A percentile compares a stretch with the other conserved stretches of the same genome.
phyloP scores from a whole-genome alignment of 2,113 vertebrate genomes.

The Neofelis nebulosa region DNA sequence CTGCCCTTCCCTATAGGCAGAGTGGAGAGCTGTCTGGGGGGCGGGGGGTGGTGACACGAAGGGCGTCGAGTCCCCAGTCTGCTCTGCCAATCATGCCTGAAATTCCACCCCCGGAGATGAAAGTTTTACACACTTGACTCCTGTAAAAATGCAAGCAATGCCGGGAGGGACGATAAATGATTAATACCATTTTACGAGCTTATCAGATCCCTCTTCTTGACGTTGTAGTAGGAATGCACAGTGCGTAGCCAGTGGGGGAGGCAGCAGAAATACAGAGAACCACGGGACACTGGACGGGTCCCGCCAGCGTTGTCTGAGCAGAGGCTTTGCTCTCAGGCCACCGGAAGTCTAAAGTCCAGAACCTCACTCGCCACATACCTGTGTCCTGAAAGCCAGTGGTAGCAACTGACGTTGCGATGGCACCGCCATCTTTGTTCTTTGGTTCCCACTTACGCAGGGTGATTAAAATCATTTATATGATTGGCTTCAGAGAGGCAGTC shows the following conservation, averaged over 20 bases:
- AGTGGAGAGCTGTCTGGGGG: not conserved
- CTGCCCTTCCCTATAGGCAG: not conserved
- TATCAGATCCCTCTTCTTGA: not conserved
- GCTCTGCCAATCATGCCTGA: conserved; percentile 45
- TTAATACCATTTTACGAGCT: conserved; percentile 8
- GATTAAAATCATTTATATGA: conserved; percentile 56
- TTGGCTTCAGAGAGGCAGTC: conserved; percentile 27
- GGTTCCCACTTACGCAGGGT: conserved; percentile 4
- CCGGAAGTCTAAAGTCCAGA: not conserved
- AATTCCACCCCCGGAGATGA: conserved; percentile 46
- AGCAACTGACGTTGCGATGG: not conserved
- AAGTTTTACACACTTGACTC: conserved; percentile 54
- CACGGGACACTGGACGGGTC: accelerated
- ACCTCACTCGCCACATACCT: not conserved
- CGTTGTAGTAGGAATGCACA: not conserved
- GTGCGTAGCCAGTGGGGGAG: not conserved
- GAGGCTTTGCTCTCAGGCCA: not conserved
- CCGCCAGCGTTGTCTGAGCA: not conserved
- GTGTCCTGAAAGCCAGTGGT: not conserved
- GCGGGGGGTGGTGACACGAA: not conserved
- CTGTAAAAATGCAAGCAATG: conserved; percentile 38
- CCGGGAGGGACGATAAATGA: conserved; percentile 43
- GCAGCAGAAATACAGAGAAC: not conserved
- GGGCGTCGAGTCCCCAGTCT: not conserved
- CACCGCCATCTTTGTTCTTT: conserved; percentile 3